These are phyloP conservation scores for Acanthoscelides obtectus DNA, from an alignment of 2,888 invertebrate species.

Conservation along the genomic window DNA sequence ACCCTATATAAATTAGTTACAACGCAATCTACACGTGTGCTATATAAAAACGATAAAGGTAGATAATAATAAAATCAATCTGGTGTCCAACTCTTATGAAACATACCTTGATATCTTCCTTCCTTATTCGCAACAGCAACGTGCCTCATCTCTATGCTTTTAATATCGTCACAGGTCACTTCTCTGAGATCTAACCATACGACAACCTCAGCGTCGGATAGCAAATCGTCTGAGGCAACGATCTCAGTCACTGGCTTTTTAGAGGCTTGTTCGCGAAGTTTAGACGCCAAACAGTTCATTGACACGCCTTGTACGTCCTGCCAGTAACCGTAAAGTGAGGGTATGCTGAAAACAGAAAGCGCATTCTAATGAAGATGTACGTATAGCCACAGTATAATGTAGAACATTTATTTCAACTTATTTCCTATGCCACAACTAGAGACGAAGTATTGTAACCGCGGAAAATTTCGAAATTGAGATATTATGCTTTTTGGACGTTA, in stretches of 20 bases:
- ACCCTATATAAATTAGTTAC: too few species aligned
- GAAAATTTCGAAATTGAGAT: too few species aligned
- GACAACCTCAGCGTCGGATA: constrained; percentile 61
- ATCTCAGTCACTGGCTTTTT: constrained; percentile 63
- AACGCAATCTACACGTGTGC: too few species aligned
- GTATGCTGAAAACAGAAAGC: constrained; percentile 53
- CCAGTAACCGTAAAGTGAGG: constrained; percentile 71
- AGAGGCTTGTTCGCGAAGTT: constrained; percentile 58
- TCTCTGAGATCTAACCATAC: constrained; percentile 66
- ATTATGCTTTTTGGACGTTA: too few species aligned
- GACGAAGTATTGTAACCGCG: too few species aligned
- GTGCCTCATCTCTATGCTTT: constrained; percentile 57
- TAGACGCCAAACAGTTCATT: constrained; percentile 63
- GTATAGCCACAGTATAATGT: background rate
- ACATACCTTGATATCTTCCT: constrained; percentile 67
- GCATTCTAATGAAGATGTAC: background rate
- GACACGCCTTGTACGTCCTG: constrained; percentile 72
- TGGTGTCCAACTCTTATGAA: too few species aligned
- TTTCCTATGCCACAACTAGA: too few species aligned
- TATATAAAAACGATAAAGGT: too few species aligned
- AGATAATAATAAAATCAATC: too few species aligned
- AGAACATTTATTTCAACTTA: background rate
- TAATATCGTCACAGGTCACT: constrained; percentile 56
- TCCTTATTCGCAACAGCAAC: constrained; percentile 55
- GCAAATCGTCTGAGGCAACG: constrained; percentile 54